Evolutionary conservation across 64 coral and sea anemone genomes (phyloP), one percentile per base, ranked within the genome.

Genomic region (Montipora capricornis): DNA sequence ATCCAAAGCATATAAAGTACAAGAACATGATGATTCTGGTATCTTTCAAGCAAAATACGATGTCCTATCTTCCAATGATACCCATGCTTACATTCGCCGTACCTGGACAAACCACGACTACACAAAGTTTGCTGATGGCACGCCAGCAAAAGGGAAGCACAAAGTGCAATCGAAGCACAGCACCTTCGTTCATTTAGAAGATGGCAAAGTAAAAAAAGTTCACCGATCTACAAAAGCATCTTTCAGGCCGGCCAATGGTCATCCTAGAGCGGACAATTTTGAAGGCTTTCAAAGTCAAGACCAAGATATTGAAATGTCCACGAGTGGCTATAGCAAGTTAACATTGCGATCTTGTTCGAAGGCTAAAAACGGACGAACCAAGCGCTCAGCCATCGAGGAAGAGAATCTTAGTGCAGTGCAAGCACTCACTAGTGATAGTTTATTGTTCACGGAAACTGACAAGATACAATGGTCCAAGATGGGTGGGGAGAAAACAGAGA

Each of bases 1-100:
- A 6, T 45, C n/a, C 47, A 84, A 17, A 19, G 59, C n/a, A 2
- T 91, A 81, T 49, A 22, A 29, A 46, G 87, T 84, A 5, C 47
- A 88, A 83, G 96, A 98, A 74, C 87, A 93, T 22, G 96, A 98
- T 48, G 96, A 98, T 76, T 98, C 96, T 1, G 96, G 96, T 12
- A 84, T 98, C 13, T 95, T 93, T 59, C 77, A 49, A 48, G 69
- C 96, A n/a, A 88, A 47, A 5, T 98, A 98, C 80, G 90, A 71
- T 2, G 93, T 92, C 6, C 50, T 77, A 5, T 73, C 84, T 11
- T 8, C 49, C 20, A 95, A 95, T 44, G 58, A 87, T 10, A 93
- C 94, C 46, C 91, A 98, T 44, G 64, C 19, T 26, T 74, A 59
- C 2, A 44, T 98, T 6, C 83, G 78, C 26, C 95, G 87, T 75